Base-by-base conservation (phyloP, 1,140 invertebrate genomes). In the Drosophila kanapiae region DNA sequence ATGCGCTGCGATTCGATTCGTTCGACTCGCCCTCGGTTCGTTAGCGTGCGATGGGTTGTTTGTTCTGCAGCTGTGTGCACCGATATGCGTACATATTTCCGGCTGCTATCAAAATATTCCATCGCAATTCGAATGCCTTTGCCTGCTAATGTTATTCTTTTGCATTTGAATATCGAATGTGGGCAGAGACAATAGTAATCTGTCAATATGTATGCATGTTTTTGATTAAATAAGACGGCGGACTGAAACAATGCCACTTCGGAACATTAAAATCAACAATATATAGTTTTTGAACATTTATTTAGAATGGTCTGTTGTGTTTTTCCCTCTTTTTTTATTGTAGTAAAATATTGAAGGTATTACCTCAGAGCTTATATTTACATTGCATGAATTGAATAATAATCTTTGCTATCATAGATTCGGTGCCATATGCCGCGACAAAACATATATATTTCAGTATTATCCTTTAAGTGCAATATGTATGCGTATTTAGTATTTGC, bases 61-160 rank as follows among this genome's bases (percentile, higher is more conserved):
- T 56, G 57, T 48, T 63, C 33, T 47, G 74, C 72, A 49, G 61
- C 72, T 59, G 49, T 40, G 33, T 60, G 64, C 38, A 35, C 31
- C 40, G 18, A 43, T 49, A 62, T 58, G 33, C 64, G 27, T 62
- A 31, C 62, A 61, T 69, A 75, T 69, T 75, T 59, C 40, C 53
- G 51, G 42, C 54, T 57, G 45, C 69, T 67, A 75, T 75, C 48
- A 75, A 48, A 80, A 80, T 80, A 75, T 75, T 62, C 40, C 31
- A 53, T 49, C 14, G 69, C 53, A 23, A 40, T 57, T 42, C 42
- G 43, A 57, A 47, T 74, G 56, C 71, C 31, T 68, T 49, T 69
- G 53, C 61, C 37, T 80, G 53, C 62, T 58, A 61, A 74, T 80
- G 47, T 75, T 61, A 59, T 80, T 80, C 27, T 67, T 80, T 80